A percentile compares a stretch with the other conserved stretches of the same genome.
Evolutionary conservation across 2,113 vertebrate genomes (phyloP).

Genomic region (Hemiprocne comata): DNA sequence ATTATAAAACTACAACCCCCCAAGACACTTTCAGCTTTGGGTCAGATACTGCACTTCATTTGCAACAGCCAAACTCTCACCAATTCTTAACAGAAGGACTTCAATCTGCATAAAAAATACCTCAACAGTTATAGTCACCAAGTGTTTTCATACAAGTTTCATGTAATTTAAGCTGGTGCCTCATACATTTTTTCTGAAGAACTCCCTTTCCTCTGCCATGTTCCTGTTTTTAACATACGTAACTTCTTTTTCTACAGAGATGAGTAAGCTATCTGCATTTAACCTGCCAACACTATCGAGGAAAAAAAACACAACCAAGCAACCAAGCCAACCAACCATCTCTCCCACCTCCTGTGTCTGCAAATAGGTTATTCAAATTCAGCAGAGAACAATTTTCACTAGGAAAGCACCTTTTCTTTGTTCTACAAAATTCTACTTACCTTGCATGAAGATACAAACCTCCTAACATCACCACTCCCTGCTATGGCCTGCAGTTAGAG

Average conservation of each 20-base stretch:
- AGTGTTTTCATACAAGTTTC: neutral
- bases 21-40: neutral
- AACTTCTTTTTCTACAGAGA: neutral
- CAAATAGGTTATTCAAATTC: neutral
- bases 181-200: neutral
- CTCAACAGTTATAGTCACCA: neutral
- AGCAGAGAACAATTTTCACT: neutral
- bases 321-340: neutral
- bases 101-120: neutral
- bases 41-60: neutral
- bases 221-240: neutral
- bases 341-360: neutral
- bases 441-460: neutral
- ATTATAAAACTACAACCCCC: neutral
- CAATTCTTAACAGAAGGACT: neutral
- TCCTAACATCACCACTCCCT: no score
- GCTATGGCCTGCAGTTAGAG: accelerated
- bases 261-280: neutral
- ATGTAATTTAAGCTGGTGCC: neutral
- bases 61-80: neutral
- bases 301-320: neutral
- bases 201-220: neutral
- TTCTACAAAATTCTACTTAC: neutral
- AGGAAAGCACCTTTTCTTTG: neutral
- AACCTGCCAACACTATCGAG: neutral